Conservation (phyloP, 37 sponge, comb jelly and placozoan genomes). For the Chondrilla cf. caribensis region DNA sequence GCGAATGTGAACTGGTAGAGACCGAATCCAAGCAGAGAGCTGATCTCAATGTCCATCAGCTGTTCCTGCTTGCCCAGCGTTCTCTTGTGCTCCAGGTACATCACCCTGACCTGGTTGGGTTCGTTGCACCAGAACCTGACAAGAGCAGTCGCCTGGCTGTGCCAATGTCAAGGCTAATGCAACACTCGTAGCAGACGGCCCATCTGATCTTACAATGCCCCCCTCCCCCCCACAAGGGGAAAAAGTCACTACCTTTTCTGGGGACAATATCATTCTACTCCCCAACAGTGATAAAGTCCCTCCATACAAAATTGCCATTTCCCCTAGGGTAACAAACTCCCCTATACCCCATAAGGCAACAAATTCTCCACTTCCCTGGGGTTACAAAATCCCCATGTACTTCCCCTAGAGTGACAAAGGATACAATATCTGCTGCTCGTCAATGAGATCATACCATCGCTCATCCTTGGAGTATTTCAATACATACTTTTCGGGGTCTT, state of each 20-base stretch:
- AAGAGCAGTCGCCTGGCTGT: conserved; percentile 65
- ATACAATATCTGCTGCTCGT: conserved; percentile 89
- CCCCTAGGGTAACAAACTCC: too few species aligned
- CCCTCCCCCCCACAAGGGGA: conserved; percentile 2
- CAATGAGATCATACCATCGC: conserved; percentile 76
- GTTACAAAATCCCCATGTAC: too few species aligned
- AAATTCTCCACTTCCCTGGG: too few species aligned
- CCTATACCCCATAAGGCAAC: too few species aligned
- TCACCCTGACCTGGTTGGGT: not conserved
- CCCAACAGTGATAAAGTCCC: too few species aligned
- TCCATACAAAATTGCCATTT: too few species aligned
- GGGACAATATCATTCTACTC: too few species aligned
- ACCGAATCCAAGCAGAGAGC: conserved; percentile 72
- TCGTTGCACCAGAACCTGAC: conserved; percentile 48
- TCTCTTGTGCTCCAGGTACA: conserved; percentile 49
- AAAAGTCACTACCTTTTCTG: too few species aligned
- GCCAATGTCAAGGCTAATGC: not conserved
- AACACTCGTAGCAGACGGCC: not conserved
- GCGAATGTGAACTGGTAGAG: conserved; percentile 82
- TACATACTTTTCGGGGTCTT: conserved; percentile 75
- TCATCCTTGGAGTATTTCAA: conserved; percentile 66
- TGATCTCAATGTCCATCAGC: conserved; percentile 76
- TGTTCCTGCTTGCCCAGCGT: conserved; percentile 71
- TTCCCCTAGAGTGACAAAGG: too few species aligned
- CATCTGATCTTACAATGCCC: not conserved